Conservation (phyloP, 1,140 invertebrate genomes). For the Matsumurasca onukii region DNA sequence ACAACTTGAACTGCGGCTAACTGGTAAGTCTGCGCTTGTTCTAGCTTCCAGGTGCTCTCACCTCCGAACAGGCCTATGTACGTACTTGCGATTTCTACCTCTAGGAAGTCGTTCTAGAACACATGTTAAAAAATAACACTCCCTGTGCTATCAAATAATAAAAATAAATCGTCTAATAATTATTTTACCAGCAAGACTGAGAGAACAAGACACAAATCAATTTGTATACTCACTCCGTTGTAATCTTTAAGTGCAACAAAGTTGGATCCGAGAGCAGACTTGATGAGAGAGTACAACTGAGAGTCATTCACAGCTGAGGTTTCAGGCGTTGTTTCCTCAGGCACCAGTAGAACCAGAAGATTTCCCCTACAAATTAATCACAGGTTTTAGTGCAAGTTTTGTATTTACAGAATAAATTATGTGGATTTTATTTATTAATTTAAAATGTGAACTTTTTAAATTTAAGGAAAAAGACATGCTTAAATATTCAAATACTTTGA, state of each 20-base stretch:
- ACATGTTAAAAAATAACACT: constrained; percentile 11
- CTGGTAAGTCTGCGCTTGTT: neutral
- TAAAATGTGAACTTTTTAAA: too few relatives aligned
- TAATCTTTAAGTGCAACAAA: neutral
- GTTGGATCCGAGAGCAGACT: neutral
- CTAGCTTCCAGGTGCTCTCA: neutral
- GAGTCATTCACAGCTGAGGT: neutral
- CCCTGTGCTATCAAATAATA: too few relatives aligned
- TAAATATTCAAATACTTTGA: too few relatives aligned
- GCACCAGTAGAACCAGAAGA: neutral
- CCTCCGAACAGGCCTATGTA: neutral
- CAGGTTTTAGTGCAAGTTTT: too few relatives aligned
- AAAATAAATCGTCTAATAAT: too few relatives aligned
- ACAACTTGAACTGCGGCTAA: constrained; percentile 10
- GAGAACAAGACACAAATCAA: too few relatives aligned
- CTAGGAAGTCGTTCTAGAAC: neutral
- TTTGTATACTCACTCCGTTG: too few relatives aligned
- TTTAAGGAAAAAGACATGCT: too few relatives aligned
- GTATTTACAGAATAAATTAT: too few relatives aligned
- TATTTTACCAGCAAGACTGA: too few relatives aligned
- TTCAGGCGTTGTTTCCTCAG: neutral
- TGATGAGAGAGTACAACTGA: neutral
- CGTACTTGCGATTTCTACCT: neutral
- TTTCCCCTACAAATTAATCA: neutral
- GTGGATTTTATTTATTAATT: too few relatives aligned